These are phyloP conservation scores for Otus scops DNA, from an alignment of 2,797 vertebrate species.

Conservation along the genomic window DNA sequence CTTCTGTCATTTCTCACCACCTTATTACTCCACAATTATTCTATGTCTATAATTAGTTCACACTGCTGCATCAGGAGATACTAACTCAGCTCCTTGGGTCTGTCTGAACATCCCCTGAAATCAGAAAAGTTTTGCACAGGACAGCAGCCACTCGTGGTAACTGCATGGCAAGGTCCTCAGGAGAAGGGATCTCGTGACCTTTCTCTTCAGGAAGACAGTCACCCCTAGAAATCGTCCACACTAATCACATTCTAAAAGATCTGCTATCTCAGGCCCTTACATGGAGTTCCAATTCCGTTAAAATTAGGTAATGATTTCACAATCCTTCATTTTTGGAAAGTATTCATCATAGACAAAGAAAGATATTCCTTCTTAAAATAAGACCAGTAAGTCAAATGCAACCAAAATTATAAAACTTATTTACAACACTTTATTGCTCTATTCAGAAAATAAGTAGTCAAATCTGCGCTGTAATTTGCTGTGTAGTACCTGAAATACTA, in stretches of 20 bases:
- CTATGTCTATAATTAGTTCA: constrained; percentile 39
- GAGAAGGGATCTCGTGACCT: not conserved
- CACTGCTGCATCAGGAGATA: not conserved
- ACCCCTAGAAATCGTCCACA: not conserved
- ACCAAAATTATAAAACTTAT: not conserved
- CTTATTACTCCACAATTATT: constrained; percentile 22
- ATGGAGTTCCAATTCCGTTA: not conserved
- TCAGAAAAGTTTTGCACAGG: not conserved
- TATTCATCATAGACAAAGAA: not conserved
- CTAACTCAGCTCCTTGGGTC: not conserved
- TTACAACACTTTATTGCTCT: not conserved
- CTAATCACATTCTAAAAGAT: not conserved
- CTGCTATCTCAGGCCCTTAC: not conserved
- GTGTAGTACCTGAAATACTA: not conserved
- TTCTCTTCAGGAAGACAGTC: not conserved
- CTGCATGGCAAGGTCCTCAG: not conserved
- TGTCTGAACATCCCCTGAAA: not conserved
- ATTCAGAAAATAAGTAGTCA: not conserved
- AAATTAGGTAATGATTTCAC: not conserved
- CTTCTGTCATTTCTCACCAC: not conserved
- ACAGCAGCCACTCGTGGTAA: not conserved
- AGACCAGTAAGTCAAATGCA: not conserved
- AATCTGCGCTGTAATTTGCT: not conserved
- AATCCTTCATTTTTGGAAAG: not conserved
- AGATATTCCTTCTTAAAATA: not conserved